These are phyloP conservation scores for Peromyscus attwateri DNA, from an alignment of 2,797 vertebrate species.

Conservation along the genomic window DNA sequence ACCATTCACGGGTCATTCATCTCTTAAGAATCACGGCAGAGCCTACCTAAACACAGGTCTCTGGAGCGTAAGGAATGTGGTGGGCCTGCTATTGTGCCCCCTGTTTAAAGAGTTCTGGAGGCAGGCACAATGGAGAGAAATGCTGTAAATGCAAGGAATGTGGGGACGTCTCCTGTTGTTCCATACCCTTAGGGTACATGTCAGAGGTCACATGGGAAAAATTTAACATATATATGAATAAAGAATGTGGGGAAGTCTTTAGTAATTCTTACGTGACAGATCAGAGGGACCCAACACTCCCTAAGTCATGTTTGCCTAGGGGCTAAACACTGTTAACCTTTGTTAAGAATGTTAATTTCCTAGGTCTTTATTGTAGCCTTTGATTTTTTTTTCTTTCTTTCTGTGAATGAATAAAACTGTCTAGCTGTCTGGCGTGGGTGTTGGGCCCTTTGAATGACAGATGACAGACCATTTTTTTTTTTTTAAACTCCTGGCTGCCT, in stretches of 20 bases:
- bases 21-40: background rate
- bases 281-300: background rate
- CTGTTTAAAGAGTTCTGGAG: background rate
- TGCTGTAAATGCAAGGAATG: background rate
- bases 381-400: background rate
- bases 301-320: background rate
- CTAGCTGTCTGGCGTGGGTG: background rate
- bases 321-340: conserved; percentile 11
- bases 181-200: background rate
- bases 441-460: background rate
- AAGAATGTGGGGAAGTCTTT: conserved; percentile 10
- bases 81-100: background rate
- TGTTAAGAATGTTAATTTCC: conserved; percentile 27
- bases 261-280: conserved; percentile 37
- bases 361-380: conserved; percentile 1
- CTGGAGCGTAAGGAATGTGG: conserved; percentile 5
- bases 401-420: background rate
- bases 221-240: background rate
- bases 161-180: background rate
- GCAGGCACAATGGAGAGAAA: background rate
- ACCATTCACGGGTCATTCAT: background rate
- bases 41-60: background rate
- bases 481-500: background rate
- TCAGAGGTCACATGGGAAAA: conserved; percentile 25
- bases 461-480: background rate